Evolutionary conservation across 1,140 invertebrate genomes (phyloP), one percentile per base, ranked within the genome.

Genomic region (Halesus radiatus): DNA sequence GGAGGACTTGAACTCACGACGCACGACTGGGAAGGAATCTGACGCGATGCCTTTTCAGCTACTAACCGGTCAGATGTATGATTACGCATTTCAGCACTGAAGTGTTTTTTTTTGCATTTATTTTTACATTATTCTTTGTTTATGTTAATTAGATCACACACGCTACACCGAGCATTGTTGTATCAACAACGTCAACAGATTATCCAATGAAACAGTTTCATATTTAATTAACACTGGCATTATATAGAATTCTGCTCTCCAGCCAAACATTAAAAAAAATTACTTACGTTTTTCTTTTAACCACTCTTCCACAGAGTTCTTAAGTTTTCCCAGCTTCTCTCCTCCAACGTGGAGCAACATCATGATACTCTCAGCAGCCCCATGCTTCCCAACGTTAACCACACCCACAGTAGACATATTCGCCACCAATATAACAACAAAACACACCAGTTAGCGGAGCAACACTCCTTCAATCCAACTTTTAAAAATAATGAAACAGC

Each of bases 371-470:
- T 85, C 84, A 29, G 73, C 81, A 7, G 81, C 54, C 6, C 84
- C 84, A 54, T 84, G 83, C 18, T 82, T 54, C 8, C 83, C 60
- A 52, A 82, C 81, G 50, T 88, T 87, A 58, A 29, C 22, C 16
- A 16, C 15, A 54, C 53, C 70, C 23, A 26, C 29, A 32, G 53
- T n/a, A 58, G 72, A 23, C 72, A 75, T 75, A 60, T 72, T 23
- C 0, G 26, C 0, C 20, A 50, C 18, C 5, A 29, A 10, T 15
- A 60, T 13, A 60, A 23, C 56, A 20, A 60, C 3, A 20, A 20
- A 23, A 18, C 56, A 60, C n/a, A 20, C 16, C 4, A 23, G 13
- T 60, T 18, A 13, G 7, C 10, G 3, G 56, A 13, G 15, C 56
- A 13, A 22, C 23, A 22, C 56, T n/a, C 56, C 10, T 3, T 3